phyloP scores from a whole-genome alignment of 2,888 invertebrate species.

The Amphipoea lucens region DNA sequence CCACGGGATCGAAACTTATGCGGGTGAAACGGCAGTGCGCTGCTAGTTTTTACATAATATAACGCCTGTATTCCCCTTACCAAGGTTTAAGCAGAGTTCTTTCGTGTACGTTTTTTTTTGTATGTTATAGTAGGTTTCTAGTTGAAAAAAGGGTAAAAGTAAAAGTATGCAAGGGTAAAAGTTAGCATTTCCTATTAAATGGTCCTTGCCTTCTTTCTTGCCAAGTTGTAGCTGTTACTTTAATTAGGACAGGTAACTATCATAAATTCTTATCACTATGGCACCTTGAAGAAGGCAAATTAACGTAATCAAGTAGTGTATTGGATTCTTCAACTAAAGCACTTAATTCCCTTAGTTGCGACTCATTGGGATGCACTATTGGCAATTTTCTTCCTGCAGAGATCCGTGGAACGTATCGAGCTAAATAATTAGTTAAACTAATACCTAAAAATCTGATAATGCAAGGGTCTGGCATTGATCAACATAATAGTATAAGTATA shows the following conservation, averaged over 20 bases:
- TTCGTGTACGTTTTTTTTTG: background rate
- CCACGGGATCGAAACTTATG: too few relatives aligned
- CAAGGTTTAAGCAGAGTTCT: background rate
- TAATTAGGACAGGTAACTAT: slow-evolving; percentile 8
- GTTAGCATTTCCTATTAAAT: background rate
- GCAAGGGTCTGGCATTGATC: background rate
- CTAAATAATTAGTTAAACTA: background rate
- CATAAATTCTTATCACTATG: slow-evolving; percentile 26
- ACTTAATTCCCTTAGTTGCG: slow-evolving; percentile 3
- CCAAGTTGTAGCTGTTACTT: slow-evolving; percentile 10
- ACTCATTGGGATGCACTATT: background rate
- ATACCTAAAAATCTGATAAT: background rate
- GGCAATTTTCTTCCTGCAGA: background rate
- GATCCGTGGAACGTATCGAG: background rate
- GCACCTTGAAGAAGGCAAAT: slow-evolving; percentile 20
- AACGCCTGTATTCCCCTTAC: background rate
- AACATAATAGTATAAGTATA: too few relatives aligned
- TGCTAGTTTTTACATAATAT: too few relatives aligned
- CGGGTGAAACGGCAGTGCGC: too few relatives aligned
- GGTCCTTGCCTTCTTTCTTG: slow-evolving; percentile 1
- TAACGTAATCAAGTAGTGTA: slow-evolving; percentile 29
- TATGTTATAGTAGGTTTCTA: background rate
- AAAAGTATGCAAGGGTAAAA: background rate
- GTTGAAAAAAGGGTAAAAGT: background rate
- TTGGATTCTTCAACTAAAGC: slow-evolving; percentile 21